Base-by-base conservation (phyloP, 1,140 invertebrate genomes). In the Ditylenchus dipsaci region DNA sequence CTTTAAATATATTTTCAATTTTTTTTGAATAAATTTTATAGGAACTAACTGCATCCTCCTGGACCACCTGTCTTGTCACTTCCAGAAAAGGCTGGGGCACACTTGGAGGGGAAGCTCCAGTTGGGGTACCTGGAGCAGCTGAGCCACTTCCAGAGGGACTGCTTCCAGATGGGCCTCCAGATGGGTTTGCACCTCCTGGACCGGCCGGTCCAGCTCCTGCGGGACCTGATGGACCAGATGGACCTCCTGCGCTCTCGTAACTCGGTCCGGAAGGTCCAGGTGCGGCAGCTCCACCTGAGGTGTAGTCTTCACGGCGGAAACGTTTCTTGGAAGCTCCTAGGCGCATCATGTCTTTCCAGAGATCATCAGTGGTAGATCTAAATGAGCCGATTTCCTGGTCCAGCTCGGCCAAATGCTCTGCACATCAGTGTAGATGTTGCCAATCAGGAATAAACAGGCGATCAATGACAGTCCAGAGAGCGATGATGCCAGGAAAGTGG, bases 401-500 rank as follows among this genome's bases (percentile, higher is more conserved):
- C 57, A 81, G 56, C 63, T 83, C 78, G 33, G 61, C 81, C 81
- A 81, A 38, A 76, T 76, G 15, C 64, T 63, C 27, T 78, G 73
- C 26, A 81, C 81, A 67, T 79, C 73, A 23, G 63, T 69, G 72
- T 81, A 83, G 38, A 81, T 81, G 66, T 74, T 73, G 49, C 58
- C 70, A 60, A 81, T 74, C 23, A 71, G 63, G 27, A 80, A 65
- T 30, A 81, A 69, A 47, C 62, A 83, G 23, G 67, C 73, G 42
- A 81, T 53, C 47, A 81, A 69, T 13, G 79, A 69, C 27, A 82
- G 42, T 30, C 75, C 79, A 26, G 76, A 79, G 63, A 83, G 62
- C 45, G 79, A 72, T 15, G 82, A 83, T n/a, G 79, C 79, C 59
- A 81, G 53, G 30, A 83, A 82, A 17, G 81, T 81, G 61, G 76